A percentile compares a stretch with the other conserved stretches of the same genome.
These are phyloP conservation scores for Oxystoma pomonae DNA, from an alignment of 2,888 invertebrate species.

Conservation along the genomic window DNA sequence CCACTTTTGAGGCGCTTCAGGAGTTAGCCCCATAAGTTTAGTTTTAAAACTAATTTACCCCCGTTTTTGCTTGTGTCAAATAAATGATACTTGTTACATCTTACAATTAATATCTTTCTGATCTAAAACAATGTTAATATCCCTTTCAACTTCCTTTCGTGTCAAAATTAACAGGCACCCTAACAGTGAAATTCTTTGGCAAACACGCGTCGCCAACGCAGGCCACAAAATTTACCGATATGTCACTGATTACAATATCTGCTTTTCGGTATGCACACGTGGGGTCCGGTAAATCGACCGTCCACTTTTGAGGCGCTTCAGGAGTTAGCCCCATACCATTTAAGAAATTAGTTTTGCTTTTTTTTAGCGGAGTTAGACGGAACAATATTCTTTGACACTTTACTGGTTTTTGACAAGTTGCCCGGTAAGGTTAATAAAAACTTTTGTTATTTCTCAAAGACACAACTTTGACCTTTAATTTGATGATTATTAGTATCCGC, in stretches of 20 bases:
- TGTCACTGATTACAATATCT: too few species aligned
- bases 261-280: slow-evolving; percentile 41
- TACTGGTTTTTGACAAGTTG: background rate
- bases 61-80: too few species aligned
- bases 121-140: slow-evolving; percentile 19
- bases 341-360: slow-evolving; percentile 35
- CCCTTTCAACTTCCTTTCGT: slow-evolving; percentile 25
- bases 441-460: slow-evolving; percentile 60
- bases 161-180: too few species aligned
- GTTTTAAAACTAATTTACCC: too few species aligned
- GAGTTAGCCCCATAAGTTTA: slow-evolving; percentile 52
- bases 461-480: too few species aligned
- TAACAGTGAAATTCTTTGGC: slow-evolving; percentile 41
- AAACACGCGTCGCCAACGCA: slow-evolving; percentile 42
- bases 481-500: too few species aligned
- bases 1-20: slow-evolving; percentile 58
- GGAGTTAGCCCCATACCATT: slow-evolving; percentile 51
- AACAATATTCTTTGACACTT: slow-evolving; percentile 4
- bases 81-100: background rate
- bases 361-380: slow-evolving; percentile 15
- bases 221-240: slow-evolving; percentile 40
- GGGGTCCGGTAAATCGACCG: slow-evolving; percentile 36
- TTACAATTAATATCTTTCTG: background rate
- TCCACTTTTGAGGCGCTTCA: slow-evolving; percentile 57
- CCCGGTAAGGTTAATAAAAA: slow-evolving; percentile 31